Conservation (phyloP, 2,113 vertebrate species). For the Jacana jacana region DNA sequence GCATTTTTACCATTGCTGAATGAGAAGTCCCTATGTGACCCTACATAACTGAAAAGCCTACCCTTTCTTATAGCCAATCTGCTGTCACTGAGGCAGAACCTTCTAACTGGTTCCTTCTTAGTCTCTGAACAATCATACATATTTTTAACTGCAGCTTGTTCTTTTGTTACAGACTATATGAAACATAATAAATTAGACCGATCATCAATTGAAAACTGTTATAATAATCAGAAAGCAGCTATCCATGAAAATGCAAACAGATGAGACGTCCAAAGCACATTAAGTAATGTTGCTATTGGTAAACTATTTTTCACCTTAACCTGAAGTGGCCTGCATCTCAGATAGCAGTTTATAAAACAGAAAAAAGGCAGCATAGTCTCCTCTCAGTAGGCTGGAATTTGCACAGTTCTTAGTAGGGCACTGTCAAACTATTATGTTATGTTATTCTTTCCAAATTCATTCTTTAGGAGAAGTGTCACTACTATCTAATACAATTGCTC, state of each 20-base stretch:
- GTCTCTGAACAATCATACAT: rapidly evolving
- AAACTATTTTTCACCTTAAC: not conserved
- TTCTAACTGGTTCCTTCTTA: not conserved
- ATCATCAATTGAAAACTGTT: not conserved
- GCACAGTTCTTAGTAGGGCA: not conserved
- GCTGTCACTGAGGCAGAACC: not conserved
- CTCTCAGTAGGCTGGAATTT: not conserved
- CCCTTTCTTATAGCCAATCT: not conserved
- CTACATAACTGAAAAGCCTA: not conserved
- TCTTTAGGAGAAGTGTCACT: not conserved
- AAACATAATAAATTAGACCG: not conserved
- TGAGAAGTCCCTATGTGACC: not conserved
- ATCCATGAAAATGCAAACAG: not conserved
- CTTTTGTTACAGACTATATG: not conserved
- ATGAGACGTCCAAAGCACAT: not conserved
- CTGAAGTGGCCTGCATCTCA: not conserved
- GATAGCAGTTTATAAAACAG: not conserved
- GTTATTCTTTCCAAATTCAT: not conserved
- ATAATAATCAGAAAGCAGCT: not conserved
- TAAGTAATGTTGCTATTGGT: not conserved
- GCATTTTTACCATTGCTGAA: not conserved
- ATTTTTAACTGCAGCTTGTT: not conserved
- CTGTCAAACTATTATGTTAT: not conserved
- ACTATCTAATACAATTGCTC: not conserved
- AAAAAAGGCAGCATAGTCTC: not conserved